Base-by-base conservation (phyloP, 1,140 invertebrate species). In the Tetragnatha versicolor region DNA sequence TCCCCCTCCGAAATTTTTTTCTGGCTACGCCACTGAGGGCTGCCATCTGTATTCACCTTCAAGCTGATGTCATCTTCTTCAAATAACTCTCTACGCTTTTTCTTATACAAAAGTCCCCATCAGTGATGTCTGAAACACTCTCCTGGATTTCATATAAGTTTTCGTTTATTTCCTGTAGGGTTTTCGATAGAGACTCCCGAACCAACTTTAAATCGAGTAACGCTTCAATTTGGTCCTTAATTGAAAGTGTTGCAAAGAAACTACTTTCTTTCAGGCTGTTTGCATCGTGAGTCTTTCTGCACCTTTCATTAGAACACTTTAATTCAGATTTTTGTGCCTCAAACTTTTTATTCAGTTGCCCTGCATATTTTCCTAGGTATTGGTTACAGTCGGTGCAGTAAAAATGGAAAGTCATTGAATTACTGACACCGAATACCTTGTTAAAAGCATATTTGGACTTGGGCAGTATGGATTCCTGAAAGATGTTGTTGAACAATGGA, bases 341-440 rank as follows among this genome's bases (percentile, higher is more conserved):
- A 42, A 42, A 42, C 39, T 17, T 9, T 53, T 53, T 20, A 6
- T 9, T 53, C 7, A 53, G 10, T 14, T 53, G 20, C 7, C 49
- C 49, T 10, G 10, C 49, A 53, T 10, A 22, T 53, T 53, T 53
- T 20, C 49, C 49, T 6, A n/a, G n/a, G n/a, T n/a, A n/a, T n/a
- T n/a, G n/a, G n/a, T 53, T 10, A 22, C 20, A 53, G 6, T 53
- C 20, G 22, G 7, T 53, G 49, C 49, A 53, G 22, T 53, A 53
- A 20, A 53, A 53, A 53, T 53, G 49, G 22, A 53, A 53, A 10
- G 49, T 53, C 49, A 53, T 53, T 14, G 49, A 53, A 53, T 53
- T 20, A 10, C 10, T 20, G 20, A 20, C 20, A 10, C 49, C 49
- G 6, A 53, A 53, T 9, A 53, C 22, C 22, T 53, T 53, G 20